Percentiles rank a stretch among this genome's conserved stretches.
Conservation (phyloP, 1,140 invertebrate genomes). For the Drosophila ironensis region DNA sequence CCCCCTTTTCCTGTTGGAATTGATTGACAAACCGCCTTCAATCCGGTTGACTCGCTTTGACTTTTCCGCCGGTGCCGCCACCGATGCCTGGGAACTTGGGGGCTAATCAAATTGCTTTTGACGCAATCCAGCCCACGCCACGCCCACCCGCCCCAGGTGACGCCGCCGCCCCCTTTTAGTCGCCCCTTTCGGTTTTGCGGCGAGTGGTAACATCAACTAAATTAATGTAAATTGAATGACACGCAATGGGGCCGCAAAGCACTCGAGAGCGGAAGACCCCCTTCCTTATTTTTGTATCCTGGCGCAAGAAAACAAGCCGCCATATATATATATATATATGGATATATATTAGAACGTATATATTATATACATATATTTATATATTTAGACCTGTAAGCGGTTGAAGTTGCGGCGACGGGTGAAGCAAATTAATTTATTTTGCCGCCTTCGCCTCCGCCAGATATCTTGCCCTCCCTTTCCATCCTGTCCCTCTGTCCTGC, state of each 20-base stretch:
- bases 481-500: conserved; percentile 4
- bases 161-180: background rate
- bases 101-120: conserved; percentile 68
- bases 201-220: conserved; percentile 63
- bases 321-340: too few species aligned
- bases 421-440: conserved; percentile 65
- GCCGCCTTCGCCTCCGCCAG: conserved; percentile 2
- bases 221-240: conserved; percentile 77
- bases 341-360: too few species aligned
- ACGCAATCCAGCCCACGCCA: conserved; percentile 34
- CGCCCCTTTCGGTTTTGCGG: conserved; percentile 17
- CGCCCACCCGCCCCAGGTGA: background rate
- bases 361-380: background rate
- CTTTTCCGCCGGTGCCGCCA: background rate
- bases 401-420: background rate
- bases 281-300: conserved; percentile 10
- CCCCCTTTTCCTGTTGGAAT: conserved; percentile 11
- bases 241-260: conserved; percentile 63
- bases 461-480: background rate
- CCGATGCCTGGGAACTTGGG: background rate
- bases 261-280: conserved; percentile 2
- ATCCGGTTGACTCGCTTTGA: conserved; percentile 31
- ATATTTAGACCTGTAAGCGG: background rate
- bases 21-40: conserved; percentile 54
- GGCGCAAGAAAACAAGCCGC: background rate